Evolutionary conservation across 1,140 invertebrate genomes (phyloP), one percentile per base, ranked within the genome.

Genomic region (Calliopsis andreniformis): DNA sequence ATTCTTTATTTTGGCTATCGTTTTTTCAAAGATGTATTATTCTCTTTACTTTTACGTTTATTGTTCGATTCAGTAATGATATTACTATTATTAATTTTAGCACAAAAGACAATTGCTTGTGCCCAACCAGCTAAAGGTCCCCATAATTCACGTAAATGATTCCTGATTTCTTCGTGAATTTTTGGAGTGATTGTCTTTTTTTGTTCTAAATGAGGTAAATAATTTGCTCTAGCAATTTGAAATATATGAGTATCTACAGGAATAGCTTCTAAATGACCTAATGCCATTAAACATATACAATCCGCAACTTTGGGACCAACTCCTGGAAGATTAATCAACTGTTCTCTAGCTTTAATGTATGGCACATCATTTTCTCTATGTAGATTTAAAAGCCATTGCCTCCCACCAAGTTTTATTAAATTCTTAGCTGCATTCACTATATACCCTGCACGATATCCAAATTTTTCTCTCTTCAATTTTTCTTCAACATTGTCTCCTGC

Each of bases 161-260:
- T 93, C 18, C 95, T 96, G 79, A 99, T 97, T 93, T 98, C 96
- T 45, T 94, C 92, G 89, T 99, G 98, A 70, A 97, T 93, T 92
- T 95, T 96, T 55, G 95, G 94, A 1, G 97, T 98, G 0, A 99
- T 93, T 66, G 94, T 95, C 89, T 98, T 98, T 59, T 94, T 93
- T 25, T 94, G 93, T 39, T 93, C 92, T 35, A 99, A 92, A 88
- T 97, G 94, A 0, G 97, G 97, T 67, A 98, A 90, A 87, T 99
- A 99, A 86, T 95, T 93, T 72, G 94, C 91, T 35, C 94, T 92
- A 4, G 97, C 98, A 67, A 99, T 96, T 93, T 99, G 97, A 92
- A 96, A 98, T 23, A 99, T 97, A 91, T 99, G 98, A 0, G 98
- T 99, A 90, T 99, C 99, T 1, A 99, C 96, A 16, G 98, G 98